Conservation (phyloP, 2,888 invertebrate genomes). For the Andrena camellia region DNA sequence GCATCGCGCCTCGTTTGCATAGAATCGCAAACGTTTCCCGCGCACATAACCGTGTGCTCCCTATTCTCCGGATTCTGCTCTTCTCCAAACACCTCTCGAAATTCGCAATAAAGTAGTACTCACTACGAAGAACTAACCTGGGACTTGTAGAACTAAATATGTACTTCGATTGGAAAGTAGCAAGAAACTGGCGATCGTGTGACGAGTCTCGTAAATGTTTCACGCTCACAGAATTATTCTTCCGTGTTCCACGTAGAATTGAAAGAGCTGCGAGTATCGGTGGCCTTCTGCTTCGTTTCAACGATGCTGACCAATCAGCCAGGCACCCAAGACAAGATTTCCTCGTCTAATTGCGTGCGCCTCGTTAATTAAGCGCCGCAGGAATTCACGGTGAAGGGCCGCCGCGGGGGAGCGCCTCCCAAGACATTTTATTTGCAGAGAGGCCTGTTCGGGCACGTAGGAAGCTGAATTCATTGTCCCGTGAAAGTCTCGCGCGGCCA, state of each 20-base stretch:
- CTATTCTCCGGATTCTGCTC: neutral
- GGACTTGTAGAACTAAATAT: too few relatives aligned
- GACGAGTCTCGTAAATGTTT: too few relatives aligned
- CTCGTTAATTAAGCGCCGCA: conserved; percentile 66
- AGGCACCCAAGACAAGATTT: conserved; percentile 30
- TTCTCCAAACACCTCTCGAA: too few relatives aligned
- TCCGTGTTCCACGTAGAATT: too few relatives aligned
- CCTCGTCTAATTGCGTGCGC: conserved; percentile 56
- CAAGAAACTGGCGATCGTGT: too few relatives aligned
- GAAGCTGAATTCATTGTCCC: conserved; percentile 64
- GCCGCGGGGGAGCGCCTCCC: conserved; percentile 24
- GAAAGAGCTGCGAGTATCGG: neutral
- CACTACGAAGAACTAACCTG: too few relatives aligned
- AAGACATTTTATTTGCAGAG: conserved; percentile 63
- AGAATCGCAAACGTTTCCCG: neutral
- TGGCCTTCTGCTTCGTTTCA: neutral
- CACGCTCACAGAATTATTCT: neutral
- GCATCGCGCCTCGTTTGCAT: neutral
- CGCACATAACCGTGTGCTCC: neutral
- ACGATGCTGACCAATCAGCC: conserved; percentile 45
- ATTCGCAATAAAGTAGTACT: too few relatives aligned
- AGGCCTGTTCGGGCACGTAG: conserved; percentile 41
- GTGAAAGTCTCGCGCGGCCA: conserved; percentile 48
- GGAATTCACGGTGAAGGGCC: conserved; percentile 53
- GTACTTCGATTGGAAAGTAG: too few relatives aligned